A percentile compares a stretch with the other conserved stretches of the same genome.
Evolutionary conservation across 2,888 invertebrate species (phyloP).

Genomic region (Phragmatobia fuliginosa): DNA sequence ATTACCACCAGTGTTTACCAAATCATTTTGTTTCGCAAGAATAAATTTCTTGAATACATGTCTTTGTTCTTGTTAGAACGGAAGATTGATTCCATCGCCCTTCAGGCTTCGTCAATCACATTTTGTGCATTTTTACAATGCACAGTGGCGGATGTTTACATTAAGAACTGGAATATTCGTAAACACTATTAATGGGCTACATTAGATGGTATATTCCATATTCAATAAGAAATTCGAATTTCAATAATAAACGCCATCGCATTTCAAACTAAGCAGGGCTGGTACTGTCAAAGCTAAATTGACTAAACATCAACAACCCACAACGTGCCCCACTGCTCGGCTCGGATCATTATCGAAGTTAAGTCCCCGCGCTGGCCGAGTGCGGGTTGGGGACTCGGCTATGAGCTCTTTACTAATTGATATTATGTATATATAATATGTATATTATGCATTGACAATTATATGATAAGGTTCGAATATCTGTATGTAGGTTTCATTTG

Average conservation of each 20-base stretch:
- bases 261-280: no score
- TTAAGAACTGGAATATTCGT: neutral
- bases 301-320: no score
- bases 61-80: neutral
- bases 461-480: neutral
- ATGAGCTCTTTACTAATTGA: no score
- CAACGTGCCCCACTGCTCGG: no score
- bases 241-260: no score
- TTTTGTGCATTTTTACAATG: neutral
- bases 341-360: no score
- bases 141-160: neutral
- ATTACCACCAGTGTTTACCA: neutral
- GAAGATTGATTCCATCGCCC: conserved; percentile 1
- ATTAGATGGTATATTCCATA: neutral
- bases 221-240: neutral
- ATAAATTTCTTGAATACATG: neutral
- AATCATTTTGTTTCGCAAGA: conserved; percentile 2
- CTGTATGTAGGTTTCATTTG: no score
- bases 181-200: neutral
- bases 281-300: no score
- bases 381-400: no score
- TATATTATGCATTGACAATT: neutral
- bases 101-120: neutral
- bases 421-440: no score
- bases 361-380: no score